Conservation (phyloP, 2,888 invertebrate genomes). For the Andrena bucephala region DNA sequence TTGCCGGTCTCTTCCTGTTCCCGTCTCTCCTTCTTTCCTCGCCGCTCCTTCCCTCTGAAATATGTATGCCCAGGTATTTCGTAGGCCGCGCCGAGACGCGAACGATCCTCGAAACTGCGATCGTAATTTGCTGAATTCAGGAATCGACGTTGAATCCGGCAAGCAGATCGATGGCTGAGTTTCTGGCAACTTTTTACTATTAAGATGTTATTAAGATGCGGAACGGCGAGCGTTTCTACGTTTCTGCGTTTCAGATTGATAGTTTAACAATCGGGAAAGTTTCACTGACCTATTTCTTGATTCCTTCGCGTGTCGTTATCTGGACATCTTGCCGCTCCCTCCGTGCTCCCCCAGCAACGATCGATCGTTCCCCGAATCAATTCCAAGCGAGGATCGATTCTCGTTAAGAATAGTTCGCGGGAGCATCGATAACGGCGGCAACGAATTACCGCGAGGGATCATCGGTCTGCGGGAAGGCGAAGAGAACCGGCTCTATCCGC, state of each 20-base stretch:
- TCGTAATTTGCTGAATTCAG: slow-evolving; percentile 5
- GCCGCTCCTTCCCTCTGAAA: neutral
- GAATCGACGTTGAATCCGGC: neutral
- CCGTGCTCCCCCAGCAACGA: neutral
- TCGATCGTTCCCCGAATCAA: neutral
- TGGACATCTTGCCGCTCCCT: neutral
- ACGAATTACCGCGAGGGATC: neutral
- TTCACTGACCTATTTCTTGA: neutral
- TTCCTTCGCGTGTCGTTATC: neutral
- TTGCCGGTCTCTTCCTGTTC: slow-evolving; percentile 67
- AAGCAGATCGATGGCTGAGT: no score
- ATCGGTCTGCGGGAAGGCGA: neutral
- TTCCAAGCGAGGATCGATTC: neutral
- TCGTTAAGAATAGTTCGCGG: neutral
- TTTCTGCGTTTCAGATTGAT: no score
- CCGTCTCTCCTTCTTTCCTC: slow-evolving; percentile 41
- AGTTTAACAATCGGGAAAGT: no score
- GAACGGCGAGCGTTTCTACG: no score
- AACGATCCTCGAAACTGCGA: neutral
- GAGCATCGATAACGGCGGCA: neutral
- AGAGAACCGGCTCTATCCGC: slow-evolving; percentile 24
- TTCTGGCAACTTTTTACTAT: no score
- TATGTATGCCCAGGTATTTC: slow-evolving; percentile 5
- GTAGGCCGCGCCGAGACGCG: neutral
- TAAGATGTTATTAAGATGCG: no score